Conservation (phyloP, 2,113 vertebrate species). For the Spilogale gracilis region DNA sequence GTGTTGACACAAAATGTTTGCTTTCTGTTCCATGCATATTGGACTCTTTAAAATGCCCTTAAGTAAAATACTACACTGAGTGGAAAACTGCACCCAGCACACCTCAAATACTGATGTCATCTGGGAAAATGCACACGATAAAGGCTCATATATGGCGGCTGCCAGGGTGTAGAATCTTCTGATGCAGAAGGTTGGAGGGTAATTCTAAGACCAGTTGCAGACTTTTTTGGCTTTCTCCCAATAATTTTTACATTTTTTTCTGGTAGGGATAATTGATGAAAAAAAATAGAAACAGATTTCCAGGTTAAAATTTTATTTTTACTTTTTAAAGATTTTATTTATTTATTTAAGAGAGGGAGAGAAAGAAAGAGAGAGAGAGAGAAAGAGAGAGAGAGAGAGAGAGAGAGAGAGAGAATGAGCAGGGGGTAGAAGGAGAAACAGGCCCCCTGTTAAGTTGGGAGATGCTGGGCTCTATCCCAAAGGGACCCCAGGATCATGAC, state of each 20-base stretch:
- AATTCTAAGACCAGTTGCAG: neutral
- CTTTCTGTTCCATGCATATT: conserved; percentile 7
- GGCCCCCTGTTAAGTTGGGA: neutral
- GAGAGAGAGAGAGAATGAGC: neutral
- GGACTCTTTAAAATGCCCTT: conserved; percentile 35
- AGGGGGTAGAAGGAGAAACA: neutral
- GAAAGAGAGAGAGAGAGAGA: neutral
- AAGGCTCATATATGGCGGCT: rapidly evolving
- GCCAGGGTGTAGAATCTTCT: neutral
- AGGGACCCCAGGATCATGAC: neutral
- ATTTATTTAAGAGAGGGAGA: neutral
- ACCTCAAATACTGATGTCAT: neutral
- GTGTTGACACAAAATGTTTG: conserved; percentile 46
- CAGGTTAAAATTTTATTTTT: neutral
- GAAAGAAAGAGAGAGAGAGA: neutral
- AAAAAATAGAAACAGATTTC: conserved; percentile 7
- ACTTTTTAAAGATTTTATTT: neutral
- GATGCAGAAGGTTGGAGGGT: neutral
- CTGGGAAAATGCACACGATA: neutral
- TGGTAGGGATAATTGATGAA: neutral
- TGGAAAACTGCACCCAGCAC: neutral
- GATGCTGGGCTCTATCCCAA: neutral
- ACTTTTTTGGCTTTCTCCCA: neutral
- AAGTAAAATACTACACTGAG: neutral
- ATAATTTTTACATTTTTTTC: neutral